Conservation (phyloP, 1,140 invertebrate species). For the Melitaea cinxia region DNA sequence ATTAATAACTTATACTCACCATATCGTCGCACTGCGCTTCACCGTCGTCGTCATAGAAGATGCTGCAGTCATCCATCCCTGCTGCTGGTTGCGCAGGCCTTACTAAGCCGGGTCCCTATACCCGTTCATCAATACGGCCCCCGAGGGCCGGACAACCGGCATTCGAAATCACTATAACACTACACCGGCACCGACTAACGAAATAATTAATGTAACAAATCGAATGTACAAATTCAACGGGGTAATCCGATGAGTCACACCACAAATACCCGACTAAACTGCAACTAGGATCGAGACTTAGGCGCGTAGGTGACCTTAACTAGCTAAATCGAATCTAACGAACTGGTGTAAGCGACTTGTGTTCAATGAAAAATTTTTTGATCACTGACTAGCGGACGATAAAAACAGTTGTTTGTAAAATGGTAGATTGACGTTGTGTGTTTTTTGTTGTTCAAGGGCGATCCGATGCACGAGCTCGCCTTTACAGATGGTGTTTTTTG, state of each 20-base stretch:
- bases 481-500: constrained; percentile 65
- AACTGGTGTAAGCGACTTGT: constrained; percentile 41
- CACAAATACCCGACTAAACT: constrained; percentile 49
- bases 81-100: constrained; percentile 55
- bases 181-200: constrained; percentile 45
- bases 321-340: constrained; percentile 48
- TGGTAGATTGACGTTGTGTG: constrained; percentile 28
- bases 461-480: constrained; percentile 51
- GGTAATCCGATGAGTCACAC: constrained; percentile 76
- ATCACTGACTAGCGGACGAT: constrained; percentile 40
- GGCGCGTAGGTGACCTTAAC: constrained; percentile 62
- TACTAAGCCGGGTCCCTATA: constrained; percentile 55
- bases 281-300: constrained; percentile 37
- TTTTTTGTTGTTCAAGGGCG: constrained; percentile 65
- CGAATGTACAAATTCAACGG: constrained; percentile 55
- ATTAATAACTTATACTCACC: constrained; percentile 65
- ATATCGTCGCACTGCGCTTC: constrained; percentile 78
- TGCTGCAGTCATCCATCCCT: constrained; percentile 74
- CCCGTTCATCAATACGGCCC: constrained; percentile 56
- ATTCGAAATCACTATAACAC: constrained; percentile 60
- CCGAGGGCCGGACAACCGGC: constrained; percentile 59
- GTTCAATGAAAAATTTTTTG: constrained; percentile 43
- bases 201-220: constrained; percentile 52
- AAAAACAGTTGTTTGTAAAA: constrained; percentile 46
- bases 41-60: constrained; percentile 77